Evolutionary conservation across 2,113 vertebrate species (phyloP).

Genomic region (Gallinago jamesoni): DNA sequence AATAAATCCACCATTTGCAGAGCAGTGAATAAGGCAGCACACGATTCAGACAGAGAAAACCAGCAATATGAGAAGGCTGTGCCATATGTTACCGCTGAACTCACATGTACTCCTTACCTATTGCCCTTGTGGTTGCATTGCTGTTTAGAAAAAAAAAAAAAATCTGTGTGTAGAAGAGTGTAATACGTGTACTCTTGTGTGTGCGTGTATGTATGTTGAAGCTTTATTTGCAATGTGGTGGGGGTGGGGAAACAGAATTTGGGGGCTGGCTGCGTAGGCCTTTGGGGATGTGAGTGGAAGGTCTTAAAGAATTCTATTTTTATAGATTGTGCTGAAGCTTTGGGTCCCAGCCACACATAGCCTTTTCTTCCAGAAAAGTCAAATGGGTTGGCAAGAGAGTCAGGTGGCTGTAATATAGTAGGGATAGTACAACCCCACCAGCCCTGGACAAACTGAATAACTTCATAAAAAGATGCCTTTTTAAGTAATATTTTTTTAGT

Average conservation of each 20-base stretch:
- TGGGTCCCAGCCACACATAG: constrained; percentile 38
- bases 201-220: constrained; percentile 15
- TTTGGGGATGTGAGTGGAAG: constrained; percentile 55
- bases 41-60: not conserved
- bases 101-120: constrained; percentile 12
- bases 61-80: constrained; percentile 61
- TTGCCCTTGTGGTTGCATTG: constrained; percentile 61
- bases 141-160: constrained; percentile 41
- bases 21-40: constrained; percentile 33
- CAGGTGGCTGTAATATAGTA: constrained; percentile 53
- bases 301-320: constrained; percentile 70
- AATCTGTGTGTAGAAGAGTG: constrained; percentile 51
- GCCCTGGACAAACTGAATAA: constrained; percentile 62
- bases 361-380: constrained; percentile 56
- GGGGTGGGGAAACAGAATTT: constrained; percentile 35
- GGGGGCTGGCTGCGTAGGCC: constrained; percentile 71
- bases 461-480: constrained; percentile 74
- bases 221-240: constrained; percentile 57
- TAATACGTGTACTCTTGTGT: constrained; percentile 28
- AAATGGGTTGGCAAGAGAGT: not conserved
- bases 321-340: constrained; percentile 56
- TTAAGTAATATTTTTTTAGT: constrained; percentile 74
- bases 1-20: not conserved
- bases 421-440: constrained; percentile 65
- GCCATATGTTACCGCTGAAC: constrained; percentile 56